Conservation (phyloP, 35 echinoderm and acorn worm genomes). For the Patiria miniata region DNA sequence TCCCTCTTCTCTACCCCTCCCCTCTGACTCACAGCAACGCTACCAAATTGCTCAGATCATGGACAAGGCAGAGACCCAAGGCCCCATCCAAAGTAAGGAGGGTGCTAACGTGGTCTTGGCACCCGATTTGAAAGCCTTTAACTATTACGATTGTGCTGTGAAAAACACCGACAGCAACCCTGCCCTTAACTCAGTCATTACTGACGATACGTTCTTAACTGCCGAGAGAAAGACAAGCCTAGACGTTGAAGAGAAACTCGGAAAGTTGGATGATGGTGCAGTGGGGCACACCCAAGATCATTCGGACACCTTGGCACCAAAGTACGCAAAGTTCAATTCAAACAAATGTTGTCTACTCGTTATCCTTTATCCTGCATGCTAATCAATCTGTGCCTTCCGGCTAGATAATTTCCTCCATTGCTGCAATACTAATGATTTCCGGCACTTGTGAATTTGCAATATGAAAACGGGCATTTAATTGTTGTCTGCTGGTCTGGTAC, state of each 20-base stretch:
- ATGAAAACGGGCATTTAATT: too few species aligned
- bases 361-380: too few species aligned
- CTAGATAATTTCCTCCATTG: too few species aligned
- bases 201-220: too few species aligned
- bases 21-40: conserved; percentile 42
- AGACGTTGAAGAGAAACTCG: not conserved
- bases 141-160: conserved; percentile 27
- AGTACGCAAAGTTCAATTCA: not conserved
- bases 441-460: too few species aligned
- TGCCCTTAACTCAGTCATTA: too few species aligned
- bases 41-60: conserved; percentile 77
- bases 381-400: too few species aligned
- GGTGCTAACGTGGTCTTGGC: not conserved
- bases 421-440: too few species aligned
- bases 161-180: not conserved
- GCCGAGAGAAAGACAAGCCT: not conserved
- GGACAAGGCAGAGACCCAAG: conserved; percentile 59
- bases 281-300: not conserved
- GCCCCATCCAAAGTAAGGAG: conserved; percentile 74
- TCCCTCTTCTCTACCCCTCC: not conserved
- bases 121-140: conserved; percentile 28
- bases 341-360: too few species aligned
- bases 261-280: not conserved
- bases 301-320: not conserved
- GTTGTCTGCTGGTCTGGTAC: too few species aligned